A percentile compares a stretch with the other conserved stretches of the same genome.
Evolutionary conservation across 2,797 vertebrate genomes (phyloP).

Genomic region (Steatocranus sp.): DNA sequence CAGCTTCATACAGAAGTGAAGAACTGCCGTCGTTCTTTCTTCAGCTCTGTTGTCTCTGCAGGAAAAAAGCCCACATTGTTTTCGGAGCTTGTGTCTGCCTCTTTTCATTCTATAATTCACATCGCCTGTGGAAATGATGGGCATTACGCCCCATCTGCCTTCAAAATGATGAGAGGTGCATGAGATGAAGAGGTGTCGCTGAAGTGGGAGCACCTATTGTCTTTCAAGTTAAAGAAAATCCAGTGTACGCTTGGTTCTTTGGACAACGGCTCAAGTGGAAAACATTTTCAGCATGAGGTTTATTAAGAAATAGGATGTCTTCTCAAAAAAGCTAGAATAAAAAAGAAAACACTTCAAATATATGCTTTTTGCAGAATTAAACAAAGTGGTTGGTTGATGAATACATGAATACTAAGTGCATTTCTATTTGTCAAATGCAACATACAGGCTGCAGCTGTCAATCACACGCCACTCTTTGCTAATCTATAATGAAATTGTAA

Average conservation of each 20-base stretch:
- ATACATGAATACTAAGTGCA: not conserved
- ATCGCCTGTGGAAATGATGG: conserved; percentile 25
- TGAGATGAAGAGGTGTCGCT: conserved; percentile 7
- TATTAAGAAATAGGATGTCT: not conserved
- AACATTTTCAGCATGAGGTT: not conserved
- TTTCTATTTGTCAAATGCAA: not conserved
- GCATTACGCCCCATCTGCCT: conserved; percentile 38
- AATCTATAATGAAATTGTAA: not conserved
- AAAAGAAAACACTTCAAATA: not conserved
- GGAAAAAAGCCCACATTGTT: conserved; percentile 43
- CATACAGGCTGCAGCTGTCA: not conserved
- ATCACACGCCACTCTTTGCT: not conserved
- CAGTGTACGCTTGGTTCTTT: not conserved
- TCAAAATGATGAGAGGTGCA: conserved; percentile 17
- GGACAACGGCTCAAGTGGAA: not conserved
- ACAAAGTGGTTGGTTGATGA: not conserved
- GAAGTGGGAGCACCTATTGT: conserved; percentile 19
- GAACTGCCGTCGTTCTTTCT: conserved; percentile 4
- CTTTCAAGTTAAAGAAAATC: conserved; percentile 24
- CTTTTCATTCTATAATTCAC: conserved; percentile 21
- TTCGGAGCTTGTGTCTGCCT: conserved; percentile 5
- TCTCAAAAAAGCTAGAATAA: not conserved
- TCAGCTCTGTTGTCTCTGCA: conserved; percentile 18
- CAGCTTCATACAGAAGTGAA: conserved; percentile 36
- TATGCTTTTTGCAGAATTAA: not conserved